Evolutionary conservation across 2,113 vertebrate species (phyloP).

Genomic region (western clawed frog (Xenopus tropicalis)): DNA sequence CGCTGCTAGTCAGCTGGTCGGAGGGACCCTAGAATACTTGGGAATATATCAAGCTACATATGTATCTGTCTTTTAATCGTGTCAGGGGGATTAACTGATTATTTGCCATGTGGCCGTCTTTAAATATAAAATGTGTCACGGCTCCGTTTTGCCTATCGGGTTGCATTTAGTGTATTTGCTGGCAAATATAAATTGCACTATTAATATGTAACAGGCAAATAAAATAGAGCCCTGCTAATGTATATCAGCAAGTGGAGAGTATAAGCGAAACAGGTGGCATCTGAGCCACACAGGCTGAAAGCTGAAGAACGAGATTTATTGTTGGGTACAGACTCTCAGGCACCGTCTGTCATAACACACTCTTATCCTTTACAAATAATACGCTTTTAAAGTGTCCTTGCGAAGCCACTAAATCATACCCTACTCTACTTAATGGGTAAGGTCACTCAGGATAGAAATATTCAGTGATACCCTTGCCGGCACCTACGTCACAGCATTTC

Average conservation of each 20-base stretch:
- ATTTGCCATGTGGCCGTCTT: neutral
- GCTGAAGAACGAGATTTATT: constrained; percentile 42
- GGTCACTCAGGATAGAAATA: constrained; percentile 21
- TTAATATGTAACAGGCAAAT: constrained; percentile 35
- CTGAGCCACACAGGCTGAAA: constrained; percentile 46
- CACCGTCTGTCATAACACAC: constrained; percentile 45
- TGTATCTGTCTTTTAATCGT: neutral
- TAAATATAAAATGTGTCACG: neutral
- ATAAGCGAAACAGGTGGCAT: constrained; percentile 55
- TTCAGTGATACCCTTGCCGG: neutral
- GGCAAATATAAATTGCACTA: constrained; percentile 39
- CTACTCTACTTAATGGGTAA: constrained; percentile 30
- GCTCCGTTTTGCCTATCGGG: neutral
- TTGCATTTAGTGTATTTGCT: constrained; percentile 23
- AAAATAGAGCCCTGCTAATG: constrained; percentile 43
- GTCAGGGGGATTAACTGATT: neutral
- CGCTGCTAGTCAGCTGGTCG: too few species aligned
- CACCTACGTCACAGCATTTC: constrained; percentile 21
- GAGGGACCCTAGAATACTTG: neutral
- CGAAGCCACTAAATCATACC: constrained; percentile 14
- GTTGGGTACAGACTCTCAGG: constrained; percentile 26
- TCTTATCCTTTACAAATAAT: constrained; percentile 28
- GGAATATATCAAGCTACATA: neutral
- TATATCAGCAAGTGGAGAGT: constrained; percentile 48
- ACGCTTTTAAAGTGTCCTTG: constrained; percentile 19